Evolutionary conservation across 1,140 invertebrate species (phyloP), one percentile per base, ranked within the genome.

Genomic region (Aphaenogaster rudis): DNA sequence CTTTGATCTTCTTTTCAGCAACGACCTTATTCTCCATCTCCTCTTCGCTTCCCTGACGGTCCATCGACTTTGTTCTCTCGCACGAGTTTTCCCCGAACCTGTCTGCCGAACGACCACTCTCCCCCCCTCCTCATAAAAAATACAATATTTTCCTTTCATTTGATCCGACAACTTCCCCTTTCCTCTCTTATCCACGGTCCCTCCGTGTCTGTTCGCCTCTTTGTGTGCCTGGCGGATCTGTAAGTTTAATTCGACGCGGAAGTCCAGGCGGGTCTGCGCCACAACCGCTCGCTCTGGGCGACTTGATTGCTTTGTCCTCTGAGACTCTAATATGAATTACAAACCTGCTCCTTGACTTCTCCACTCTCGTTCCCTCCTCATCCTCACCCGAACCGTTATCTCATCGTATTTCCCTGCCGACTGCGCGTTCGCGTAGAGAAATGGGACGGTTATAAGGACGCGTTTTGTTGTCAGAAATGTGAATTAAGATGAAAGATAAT

Each of bases 171-270:
- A 67, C 52, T 17, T 57, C 33, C 50, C 33, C 48, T 57, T 8
- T 28, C 17, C 67, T 36, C 33, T 13, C 69, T 21, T 17, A 7
- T 33, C 28, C 39, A 11, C 67, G 15, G 9, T 36, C 39, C 28
- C 52, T 59, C 33, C 67, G 42, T 21, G 52, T 66, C 79, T 66
- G 52, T 11, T 64, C 78, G 33, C 1, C 81, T 86, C 82, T 88
- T 88, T 88, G 86, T 89, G 64, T 84, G 45, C 42, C 74, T 85
- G 78, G 82, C 52, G 84, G 67, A 92, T 93, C 90, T 92, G 91
- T 91, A 91, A 92, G 88, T 93, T 93, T 93, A 93, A 93, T 93
- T 92, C 71, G 88, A 88, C 86, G 88, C 88, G 90, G 90, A 88
- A 87, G 79, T 80, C 84, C 50, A 66, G 52, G 21, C 81, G 42